Base-by-base conservation (phyloP, 2,888 invertebrate genomes). In the Standfussiana lucernea region DNA sequence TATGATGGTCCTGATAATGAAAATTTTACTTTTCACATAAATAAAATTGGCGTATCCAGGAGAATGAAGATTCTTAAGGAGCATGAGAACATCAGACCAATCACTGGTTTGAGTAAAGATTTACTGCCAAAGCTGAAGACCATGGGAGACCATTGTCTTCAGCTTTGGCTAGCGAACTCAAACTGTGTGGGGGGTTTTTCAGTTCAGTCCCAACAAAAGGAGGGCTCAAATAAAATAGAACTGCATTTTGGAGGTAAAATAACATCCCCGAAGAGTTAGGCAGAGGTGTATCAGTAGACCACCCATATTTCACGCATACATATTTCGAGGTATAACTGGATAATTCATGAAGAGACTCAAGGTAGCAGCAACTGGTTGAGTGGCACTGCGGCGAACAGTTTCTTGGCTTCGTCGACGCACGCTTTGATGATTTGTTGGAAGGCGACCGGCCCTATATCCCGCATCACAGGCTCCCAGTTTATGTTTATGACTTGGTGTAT, bases 381-480 rank as follows among this genome's bases (percentile, higher is more conserved):
- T 3, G 96, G 95, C 21, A 96, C 93, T n/a, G 91, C 93, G 0
- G 93, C 93, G 88, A 96, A 96, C 10, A 97, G 94, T 90, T 96
- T 96, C 89, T 96, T 95, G 83, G 93, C 89, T 83, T 96, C 95
- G 81, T 95, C 92, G 80, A 97, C 95, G 86, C 96, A 96, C 15
- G 96, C 94, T 86, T 91, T 90, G 88, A 97, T 96, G 90, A 96
- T 95, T 83, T 95, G 94, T 82, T 95, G 91, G 90, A 96, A 96
- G 88, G 96, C 95, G 50, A 92, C 91, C 5, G 96, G 95, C 24
- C 95, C 96, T 80, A 97, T 94, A 89, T 97, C 96, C n/a, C 93
- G 89, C 86, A 97, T 96, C 89, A 97, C 96, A 45, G 94, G 91
- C 91, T 96, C 96, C 97, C 97, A 97, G 90, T 96, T 94, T 75